These are phyloP conservation scores for Centropus unirufus DNA, from an alignment of 2,113 vertebrate genomes.

Conservation along the genomic window DNA sequence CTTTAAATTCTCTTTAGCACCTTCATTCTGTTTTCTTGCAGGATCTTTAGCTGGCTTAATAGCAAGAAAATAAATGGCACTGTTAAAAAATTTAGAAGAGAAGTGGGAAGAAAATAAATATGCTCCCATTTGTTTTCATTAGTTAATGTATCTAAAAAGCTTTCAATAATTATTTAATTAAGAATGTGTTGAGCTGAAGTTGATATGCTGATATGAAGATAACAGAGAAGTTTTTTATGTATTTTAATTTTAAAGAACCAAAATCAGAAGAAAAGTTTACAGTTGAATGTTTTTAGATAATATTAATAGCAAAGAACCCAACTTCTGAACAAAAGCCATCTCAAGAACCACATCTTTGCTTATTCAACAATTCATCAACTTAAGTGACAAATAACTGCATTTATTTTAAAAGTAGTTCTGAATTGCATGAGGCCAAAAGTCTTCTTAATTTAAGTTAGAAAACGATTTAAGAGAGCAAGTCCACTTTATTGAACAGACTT, in stretches of 20 bases:
- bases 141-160: not conserved
- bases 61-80: not conserved
- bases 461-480: not conserved
- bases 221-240: not conserved
- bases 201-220: not conserved
- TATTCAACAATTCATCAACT: not conserved
- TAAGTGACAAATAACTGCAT: not conserved
- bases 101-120: not conserved
- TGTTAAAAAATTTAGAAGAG: not conserved
- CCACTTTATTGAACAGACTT: not conserved
- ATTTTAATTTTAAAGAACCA: not conserved
- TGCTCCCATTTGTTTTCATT: not conserved
- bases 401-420: not conserved
- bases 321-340: not conserved
- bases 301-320: not conserved
- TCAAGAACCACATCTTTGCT: not conserved
- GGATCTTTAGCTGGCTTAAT: not conserved
- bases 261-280: not conserved
- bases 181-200: not conserved
- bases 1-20: not conserved
- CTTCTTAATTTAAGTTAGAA: not conserved
- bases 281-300: not conserved
- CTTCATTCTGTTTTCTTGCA: not conserved
- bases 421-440: not conserved
- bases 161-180: not conserved